phyloP scores from a whole-genome alignment of 2,797 vertebrate species.

The Anabacerthia variegaticeps region DNA sequence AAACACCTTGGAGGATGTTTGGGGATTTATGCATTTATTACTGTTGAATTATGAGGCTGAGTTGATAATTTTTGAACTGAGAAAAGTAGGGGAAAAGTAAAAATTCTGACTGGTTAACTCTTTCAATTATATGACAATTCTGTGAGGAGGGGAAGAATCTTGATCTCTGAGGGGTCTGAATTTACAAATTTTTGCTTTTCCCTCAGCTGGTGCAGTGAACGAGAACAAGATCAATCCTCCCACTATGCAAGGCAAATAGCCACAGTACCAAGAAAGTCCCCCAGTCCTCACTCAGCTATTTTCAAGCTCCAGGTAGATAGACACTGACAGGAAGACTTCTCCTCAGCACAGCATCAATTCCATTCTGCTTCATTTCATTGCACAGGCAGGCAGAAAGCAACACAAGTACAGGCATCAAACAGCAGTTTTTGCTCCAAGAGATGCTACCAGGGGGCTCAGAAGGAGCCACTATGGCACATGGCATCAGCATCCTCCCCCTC shows the following conservation, averaged over 20 bases:
- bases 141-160: neutral
- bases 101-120: neutral
- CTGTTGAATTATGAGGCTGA: neutral
- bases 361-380: neutral
- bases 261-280: neutral
- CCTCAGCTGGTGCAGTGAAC: neutral
- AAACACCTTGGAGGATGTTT: neutral
- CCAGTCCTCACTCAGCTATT: neutral
- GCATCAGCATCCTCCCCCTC: neutral
- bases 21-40: neutral
- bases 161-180: neutral
- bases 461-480: neutral
- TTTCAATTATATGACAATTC: neutral
- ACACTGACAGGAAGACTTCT: neutral
- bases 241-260: neutral
- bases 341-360: neutral
- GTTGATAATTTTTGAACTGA: neutral
- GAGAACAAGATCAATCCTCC: neutral
- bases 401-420: neutral
- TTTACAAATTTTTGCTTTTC: neutral
- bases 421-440: neutral
- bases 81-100: neutral
- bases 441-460: neutral
- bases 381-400: neutral
- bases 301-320: neutral